Percentiles rank a stretch among this genome's conserved stretches.
Evolutionary conservation across 2,888 invertebrate species (phyloP).

Genomic region (Scotopteryx bipunctaria): DNA sequence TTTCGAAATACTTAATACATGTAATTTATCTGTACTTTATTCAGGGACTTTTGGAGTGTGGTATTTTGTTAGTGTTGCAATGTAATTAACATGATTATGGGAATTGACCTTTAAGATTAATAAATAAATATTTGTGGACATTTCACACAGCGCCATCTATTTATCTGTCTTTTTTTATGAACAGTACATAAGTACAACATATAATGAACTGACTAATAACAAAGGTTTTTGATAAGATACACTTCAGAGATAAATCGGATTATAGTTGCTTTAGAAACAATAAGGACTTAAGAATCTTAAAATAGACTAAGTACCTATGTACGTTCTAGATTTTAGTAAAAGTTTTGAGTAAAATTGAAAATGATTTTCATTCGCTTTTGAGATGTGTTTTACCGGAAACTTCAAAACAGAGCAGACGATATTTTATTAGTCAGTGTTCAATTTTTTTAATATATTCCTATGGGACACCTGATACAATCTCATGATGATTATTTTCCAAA

Average conservation of each 20-base stretch:
- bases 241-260: background rate
- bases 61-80: slow-evolving; percentile 17
- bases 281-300: background rate
- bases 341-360: too few relatives aligned
- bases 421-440: too few relatives aligned
- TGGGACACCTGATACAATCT: too few relatives aligned
- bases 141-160: too few relatives aligned
- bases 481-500: too few relatives aligned
- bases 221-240: slow-evolving; percentile 12
- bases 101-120: slow-evolving; percentile 15
- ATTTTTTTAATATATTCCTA: too few relatives aligned
- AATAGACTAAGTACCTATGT: background rate
- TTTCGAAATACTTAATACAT: slow-evolving; percentile 23
- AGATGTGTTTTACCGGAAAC: too few relatives aligned
- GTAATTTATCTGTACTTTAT: slow-evolving; percentile 20
- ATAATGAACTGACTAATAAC: slow-evolving; percentile 3
- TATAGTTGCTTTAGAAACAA: slow-evolving; percentile 2
- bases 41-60: slow-evolving; percentile 27
- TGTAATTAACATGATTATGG: slow-evolving; percentile 1
- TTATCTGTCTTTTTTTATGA: too few relatives aligned
- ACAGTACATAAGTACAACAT: background rate
- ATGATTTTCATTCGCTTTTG: too few relatives aligned
- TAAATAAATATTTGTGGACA: too few relatives aligned
- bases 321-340: too few relatives aligned
- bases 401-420: too few relatives aligned